These are phyloP conservation scores for Datnioides undecimradiatus DNA, from an alignment of 2,113 vertebrate genomes.

Conservation along the genomic window DNA sequence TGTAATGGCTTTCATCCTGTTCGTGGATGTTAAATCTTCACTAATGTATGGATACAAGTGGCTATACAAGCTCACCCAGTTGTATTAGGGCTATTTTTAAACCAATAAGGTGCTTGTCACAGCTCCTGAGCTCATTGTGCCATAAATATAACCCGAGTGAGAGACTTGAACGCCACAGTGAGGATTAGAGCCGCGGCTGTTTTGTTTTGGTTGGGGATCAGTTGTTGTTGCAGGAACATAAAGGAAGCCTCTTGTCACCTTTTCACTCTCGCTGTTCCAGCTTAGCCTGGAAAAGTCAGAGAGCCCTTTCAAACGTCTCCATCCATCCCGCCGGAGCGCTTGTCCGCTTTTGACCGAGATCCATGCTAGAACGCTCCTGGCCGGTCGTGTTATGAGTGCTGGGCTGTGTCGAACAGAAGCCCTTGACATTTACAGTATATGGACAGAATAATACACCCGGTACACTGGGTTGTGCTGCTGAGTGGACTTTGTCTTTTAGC, in stretches of 20 bases:
- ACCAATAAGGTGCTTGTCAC: slow-evolving; percentile 66
- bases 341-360: slow-evolving; percentile 42
- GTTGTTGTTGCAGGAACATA: slow-evolving; percentile 48
- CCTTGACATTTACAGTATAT: slow-evolving; percentile 3
- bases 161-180: slow-evolving; percentile 33
- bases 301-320: slow-evolving; percentile 57
- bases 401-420: slow-evolving; percentile 31
- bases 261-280: slow-evolving; percentile 45
- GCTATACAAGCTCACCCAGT: slow-evolving; percentile 56
- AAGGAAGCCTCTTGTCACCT: slow-evolving; percentile 46
- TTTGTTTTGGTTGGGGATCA: slow-evolving; percentile 62
- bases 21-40: slow-evolving; percentile 35
- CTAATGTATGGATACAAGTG: slow-evolving; percentile 20
- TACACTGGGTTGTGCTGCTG: slow-evolving; percentile 14
- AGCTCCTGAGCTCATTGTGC: slow-evolving; percentile 56
- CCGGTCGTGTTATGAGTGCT: slow-evolving; percentile 13
- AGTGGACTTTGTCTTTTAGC: slow-evolving; percentile 38
- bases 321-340: slow-evolving; percentile 25
- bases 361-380: slow-evolving; percentile 69
- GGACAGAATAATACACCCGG: slow-evolving; percentile 19
- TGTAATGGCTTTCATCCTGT: slow-evolving; percentile 18
- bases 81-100: slow-evolving; percentile 79
- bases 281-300: slow-evolving; percentile 70
- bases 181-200: slow-evolving; percentile 31
- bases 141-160: slow-evolving; percentile 60